Conservation (phyloP, 2,797 vertebrate genomes). For the Lemur catta region DNA sequence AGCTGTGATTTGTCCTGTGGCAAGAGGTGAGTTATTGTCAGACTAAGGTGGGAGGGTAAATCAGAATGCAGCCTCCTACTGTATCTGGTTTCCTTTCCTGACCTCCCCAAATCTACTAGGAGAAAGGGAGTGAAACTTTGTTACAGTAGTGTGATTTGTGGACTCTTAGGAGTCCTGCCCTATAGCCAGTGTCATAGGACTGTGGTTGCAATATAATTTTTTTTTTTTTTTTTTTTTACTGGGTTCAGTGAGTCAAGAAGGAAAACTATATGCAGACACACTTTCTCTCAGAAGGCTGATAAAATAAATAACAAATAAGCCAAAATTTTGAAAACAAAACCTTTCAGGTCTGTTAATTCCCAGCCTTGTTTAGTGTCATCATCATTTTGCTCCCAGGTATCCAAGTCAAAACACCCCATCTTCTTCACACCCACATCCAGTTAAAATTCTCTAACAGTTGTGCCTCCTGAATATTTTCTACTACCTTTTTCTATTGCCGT, state of each 20-base stretch:
- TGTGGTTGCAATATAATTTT: not conserved
- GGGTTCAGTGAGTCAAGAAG: not conserved
- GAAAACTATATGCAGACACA: not conserved
- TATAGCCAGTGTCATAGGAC: fast-evolving
- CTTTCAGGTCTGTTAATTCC: not conserved
- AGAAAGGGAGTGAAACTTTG: not conserved
- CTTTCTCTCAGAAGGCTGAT: not conserved
- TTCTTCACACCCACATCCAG: not conserved
- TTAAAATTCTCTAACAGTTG: not conserved
- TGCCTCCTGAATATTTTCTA: not conserved
- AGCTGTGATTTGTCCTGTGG: not conserved
- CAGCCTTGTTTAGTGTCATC: not conserved
- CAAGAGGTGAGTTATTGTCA: not conserved
- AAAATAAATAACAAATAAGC: not conserved
- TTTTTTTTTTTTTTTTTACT: not conserved
- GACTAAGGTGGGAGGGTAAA: not conserved
- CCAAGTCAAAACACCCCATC: not conserved
- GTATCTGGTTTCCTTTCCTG: not conserved
- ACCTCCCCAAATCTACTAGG: not conserved
- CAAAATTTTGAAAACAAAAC: not conserved
- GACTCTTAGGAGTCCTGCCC: too few relatives aligned
- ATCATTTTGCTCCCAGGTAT: not conserved
- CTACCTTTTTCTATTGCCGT: too few relatives aligned
- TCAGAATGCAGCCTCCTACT: not conserved
- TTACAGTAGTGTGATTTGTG: fast-evolving